These are phyloP conservation scores for Nerophis ophidion DNA, from an alignment of 2,113 vertebrate genomes.

Conservation along the genomic window DNA sequence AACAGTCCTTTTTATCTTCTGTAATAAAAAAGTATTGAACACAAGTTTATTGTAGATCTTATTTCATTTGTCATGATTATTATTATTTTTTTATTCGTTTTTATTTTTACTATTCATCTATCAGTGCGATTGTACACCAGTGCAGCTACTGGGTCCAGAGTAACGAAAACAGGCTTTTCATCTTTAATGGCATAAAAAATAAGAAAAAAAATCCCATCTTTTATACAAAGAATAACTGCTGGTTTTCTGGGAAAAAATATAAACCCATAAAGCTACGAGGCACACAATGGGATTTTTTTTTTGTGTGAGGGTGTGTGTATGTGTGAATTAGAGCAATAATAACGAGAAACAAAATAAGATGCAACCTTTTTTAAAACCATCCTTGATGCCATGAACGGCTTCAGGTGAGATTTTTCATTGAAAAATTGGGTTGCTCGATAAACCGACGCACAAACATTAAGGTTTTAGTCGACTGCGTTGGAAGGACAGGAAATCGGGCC, in stretches of 20 bases:
- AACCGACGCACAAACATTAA: conserved; percentile 39
- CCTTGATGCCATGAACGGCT: conserved; percentile 42
- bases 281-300: conserved; percentile 89
- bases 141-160: conserved; percentile 95
- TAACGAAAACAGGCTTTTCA: conserved; percentile 86
- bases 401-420: conserved; percentile 78
- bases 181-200: conserved; percentile 90
- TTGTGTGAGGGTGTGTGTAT: too few relatives aligned
- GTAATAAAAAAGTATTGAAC: conserved; percentile 86
- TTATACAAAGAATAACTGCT: conserved; percentile 99
- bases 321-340: conserved; percentile 61
- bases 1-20: conserved; percentile 82
- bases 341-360: conserved; percentile 72
- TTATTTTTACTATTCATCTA: conserved; percentile 52
- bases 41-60: conserved; percentile 83
- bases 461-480: conserved; percentile 80
- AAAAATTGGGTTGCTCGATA: conserved; percentile 78
- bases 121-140: conserved; percentile 99
- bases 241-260: conserved; percentile 85
- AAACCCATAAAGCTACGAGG: conserved; percentile 99
- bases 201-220: conserved; percentile 83
- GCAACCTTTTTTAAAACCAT: conserved; percentile 58
- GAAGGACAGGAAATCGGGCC: conserved; percentile 96
- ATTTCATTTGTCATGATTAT: conserved; percentile 68
- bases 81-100: conserved; percentile 48